Conservation (phyloP, 2,797 vertebrate genomes). For the Florisuga fusca region DNA sequence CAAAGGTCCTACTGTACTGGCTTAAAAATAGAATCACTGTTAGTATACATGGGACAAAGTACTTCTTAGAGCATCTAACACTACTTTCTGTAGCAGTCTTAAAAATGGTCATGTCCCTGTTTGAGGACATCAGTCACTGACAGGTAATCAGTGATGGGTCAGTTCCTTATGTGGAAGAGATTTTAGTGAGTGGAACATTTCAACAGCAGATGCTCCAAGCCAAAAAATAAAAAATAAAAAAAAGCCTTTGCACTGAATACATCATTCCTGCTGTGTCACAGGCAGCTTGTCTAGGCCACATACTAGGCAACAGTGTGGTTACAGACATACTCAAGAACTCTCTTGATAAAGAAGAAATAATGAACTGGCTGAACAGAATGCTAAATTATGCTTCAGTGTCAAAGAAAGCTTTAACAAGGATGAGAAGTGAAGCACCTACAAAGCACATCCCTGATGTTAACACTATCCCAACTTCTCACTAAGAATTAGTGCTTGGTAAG, state of each 20-base stretch:
- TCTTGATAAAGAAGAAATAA: neutral
- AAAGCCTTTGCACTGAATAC: neutral
- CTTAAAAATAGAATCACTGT: neutral
- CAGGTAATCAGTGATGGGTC: neutral
- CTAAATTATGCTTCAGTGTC: neutral
- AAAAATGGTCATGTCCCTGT: neutral
- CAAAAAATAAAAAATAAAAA: neutral
- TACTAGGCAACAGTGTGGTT: constrained; percentile 11
- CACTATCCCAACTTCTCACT: neutral
- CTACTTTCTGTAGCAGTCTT: neutral
- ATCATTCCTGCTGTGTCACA: neutral
- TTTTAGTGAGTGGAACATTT: constrained; percentile 8
- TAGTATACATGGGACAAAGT: neutral
- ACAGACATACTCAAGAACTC: neutral
- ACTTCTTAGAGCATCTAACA: neutral
- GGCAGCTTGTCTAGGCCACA: constrained; percentile 9
- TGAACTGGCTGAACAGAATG: neutral
- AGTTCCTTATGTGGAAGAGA: neutral
- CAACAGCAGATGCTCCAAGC: constrained; percentile 1
- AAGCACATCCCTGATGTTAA: neutral
- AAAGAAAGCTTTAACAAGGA: neutral
- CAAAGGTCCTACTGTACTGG: neutral
- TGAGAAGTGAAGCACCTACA: neutral
- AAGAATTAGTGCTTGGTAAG: neutral
- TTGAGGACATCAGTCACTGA: neutral